Evolutionary conservation across 2,888 invertebrate species (phyloP).

Genomic region (Hypsopygia costalis): DNA sequence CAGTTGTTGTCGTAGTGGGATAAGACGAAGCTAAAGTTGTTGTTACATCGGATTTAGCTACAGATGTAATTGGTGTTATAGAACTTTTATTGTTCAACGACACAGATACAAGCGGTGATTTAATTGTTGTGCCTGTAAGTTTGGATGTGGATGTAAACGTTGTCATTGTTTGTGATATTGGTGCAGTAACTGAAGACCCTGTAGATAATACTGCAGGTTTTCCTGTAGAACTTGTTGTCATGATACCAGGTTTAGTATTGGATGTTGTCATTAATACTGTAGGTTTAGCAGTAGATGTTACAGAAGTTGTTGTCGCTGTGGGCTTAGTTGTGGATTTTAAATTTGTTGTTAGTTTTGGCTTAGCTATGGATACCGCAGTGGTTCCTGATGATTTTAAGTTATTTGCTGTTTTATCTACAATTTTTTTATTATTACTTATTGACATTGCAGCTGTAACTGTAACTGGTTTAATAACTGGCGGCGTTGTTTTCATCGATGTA

Average conservation of each 20-base stretch:
- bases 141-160: slow-evolving; percentile 11
- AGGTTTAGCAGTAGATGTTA: slow-evolving; percentile 15
- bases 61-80: background rate
- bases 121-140: slow-evolving; percentile 5
- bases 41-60: too few species aligned
- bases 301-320: slow-evolving; percentile 9
- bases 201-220: too few species aligned
- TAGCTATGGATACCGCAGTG: background rate
- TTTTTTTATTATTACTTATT: background rate
- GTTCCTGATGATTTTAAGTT: background rate
- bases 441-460: background rate
- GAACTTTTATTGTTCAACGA: slow-evolving; percentile 7
- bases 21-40: too few species aligned
- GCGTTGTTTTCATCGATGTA: slow-evolving; percentile 15
- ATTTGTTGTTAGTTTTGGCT: background rate
- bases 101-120: background rate
- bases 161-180: background rate
- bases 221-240: too few species aligned
- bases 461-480: slow-evolving; percentile 7
- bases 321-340: background rate
- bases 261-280: slow-evolving; percentile 10
- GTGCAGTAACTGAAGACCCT: too few species aligned
- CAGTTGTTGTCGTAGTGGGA: slow-evolving; percentile 5
- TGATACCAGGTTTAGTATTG: background rate
- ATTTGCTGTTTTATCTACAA: background rate